phyloP scores from a whole-genome alignment of 2,888 invertebrate species.

The Brachypalpus laphriformis region DNA sequence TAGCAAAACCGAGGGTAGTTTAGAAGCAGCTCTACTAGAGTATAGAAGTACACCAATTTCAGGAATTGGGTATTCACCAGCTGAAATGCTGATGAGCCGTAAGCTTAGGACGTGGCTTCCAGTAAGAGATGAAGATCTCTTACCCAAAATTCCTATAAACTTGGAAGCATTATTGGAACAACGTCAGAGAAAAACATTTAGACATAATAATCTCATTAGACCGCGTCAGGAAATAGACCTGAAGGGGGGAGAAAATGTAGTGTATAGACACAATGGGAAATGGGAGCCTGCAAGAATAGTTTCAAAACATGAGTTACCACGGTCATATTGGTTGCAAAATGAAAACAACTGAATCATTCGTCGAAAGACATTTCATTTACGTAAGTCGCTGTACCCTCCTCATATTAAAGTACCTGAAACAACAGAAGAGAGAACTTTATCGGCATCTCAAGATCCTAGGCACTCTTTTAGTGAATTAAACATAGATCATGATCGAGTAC shows the following conservation, averaged over 20 bases:
- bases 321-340: constrained; percentile 33
- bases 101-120: constrained; percentile 34
- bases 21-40: constrained; percentile 43
- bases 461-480: background rate
- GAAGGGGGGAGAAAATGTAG: constrained; percentile 19
- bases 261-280: constrained; percentile 21
- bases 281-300: constrained; percentile 39
- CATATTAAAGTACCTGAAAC: background rate
- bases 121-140: constrained; percentile 38
- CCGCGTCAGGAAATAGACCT: constrained; percentile 2
- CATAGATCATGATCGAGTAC: background rate
- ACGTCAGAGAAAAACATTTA: background rate
- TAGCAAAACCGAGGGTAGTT: constrained; percentile 4
- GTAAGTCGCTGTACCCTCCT: constrained; percentile 18
- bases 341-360: constrained; percentile 37
- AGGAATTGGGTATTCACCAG: constrained; percentile 38
- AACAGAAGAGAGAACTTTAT: background rate
- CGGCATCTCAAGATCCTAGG: background rate
- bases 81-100: constrained; percentile 50
- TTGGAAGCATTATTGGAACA: constrained; percentile 9
- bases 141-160: constrained; percentile 12
- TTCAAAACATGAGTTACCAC: constrained; percentile 16
- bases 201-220: background rate
- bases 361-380: constrained; percentile 31
- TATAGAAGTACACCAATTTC: constrained; percentile 44